phyloP scores from a whole-genome alignment of 37 sponge, comb jelly and placozoan species.

The Diacarnus erythraeanus region DNA sequence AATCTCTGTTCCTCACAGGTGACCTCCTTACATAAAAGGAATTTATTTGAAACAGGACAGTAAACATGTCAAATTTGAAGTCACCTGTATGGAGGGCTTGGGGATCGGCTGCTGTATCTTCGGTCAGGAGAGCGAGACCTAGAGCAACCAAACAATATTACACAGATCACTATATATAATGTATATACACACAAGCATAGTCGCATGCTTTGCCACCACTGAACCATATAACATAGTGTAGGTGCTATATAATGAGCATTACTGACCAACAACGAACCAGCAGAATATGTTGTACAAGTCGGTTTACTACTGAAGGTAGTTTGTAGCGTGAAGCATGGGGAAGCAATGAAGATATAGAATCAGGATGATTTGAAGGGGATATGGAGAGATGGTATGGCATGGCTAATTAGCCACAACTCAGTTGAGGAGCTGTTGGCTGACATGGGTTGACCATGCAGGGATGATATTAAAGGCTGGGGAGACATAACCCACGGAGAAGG shows the following conservation, averaged over 20 bases:
- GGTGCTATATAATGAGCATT: background rate
- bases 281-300: slow-evolving; percentile 1
- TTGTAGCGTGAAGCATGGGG: background rate
- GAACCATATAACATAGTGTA: no score
- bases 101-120: background rate
- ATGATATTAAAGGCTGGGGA: slow-evolving; percentile 12
- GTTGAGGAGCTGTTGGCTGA: background rate
- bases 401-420: background rate
- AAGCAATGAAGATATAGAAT: slow-evolving; percentile 7
- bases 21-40: background rate
- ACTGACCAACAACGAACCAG: background rate
- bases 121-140: slow-evolving; percentile 6
- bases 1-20: background rate
- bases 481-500: background rate
- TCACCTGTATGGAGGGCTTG: slow-evolving; percentile 17
- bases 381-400: slow-evolving; percentile 10
- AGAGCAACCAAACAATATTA: no score
- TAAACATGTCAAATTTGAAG: no score
- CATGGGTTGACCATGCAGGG: slow-evolving; percentile 2
- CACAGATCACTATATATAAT: no score
- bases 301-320: slow-evolving; percentile 8
- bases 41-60: background rate
- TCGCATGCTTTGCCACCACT: no score
- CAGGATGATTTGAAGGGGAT: background rate
- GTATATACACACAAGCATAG: no score